Base-by-base conservation (phyloP, 2,797 vertebrate species). In the Megalops cyprinoides region DNA sequence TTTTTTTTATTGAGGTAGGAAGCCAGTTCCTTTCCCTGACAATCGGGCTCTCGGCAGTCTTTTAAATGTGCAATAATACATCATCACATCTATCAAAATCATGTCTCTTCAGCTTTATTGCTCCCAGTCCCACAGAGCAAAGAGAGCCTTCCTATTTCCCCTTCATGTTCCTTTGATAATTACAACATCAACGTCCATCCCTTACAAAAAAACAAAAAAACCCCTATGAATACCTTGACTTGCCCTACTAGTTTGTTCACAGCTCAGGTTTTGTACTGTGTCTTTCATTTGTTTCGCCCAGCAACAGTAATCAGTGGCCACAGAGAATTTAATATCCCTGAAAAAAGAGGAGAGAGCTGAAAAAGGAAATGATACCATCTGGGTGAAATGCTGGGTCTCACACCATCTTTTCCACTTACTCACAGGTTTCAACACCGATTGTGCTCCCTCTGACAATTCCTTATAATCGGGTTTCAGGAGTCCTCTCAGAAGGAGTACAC, bases 81-180 rank as follows among this genome's bases (percentile, higher is more conserved):
- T 78, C 62, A 46, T 65, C 34, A 23, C 44, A 42, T 28, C 55
- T 56, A 34, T 62, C 76, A 28, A 44, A 65, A 60, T 78, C 31
- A 78, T 10, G 51, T 53, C 51, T 2, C 51, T 78, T 78, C 44
- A 78, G 56, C 56, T 62, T 12, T 15, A 53, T 53, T 53, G 51
- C 6, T 53, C 51, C 15, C 2, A 14, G 2, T 53, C 51, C 18
- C 2, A 18, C 51, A 53, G 51, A 7, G 51, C 51, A 53, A 48
- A 48, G 48, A 4, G 51, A 53, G 53, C 14, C 51, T 14, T 15
- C 51, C 18, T 53, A 53, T 53, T 53, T 53, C 51, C 12, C 2
- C 18, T 53, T 3, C 51, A 53, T 53, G 9, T 48, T 48, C 46
- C 58, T 34, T 65, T 65, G 60, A 34, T 9, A 34, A 18, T 53